phyloP scores from a whole-genome alignment of 2,888 invertebrate species.

The Erebia ligea region DNA sequence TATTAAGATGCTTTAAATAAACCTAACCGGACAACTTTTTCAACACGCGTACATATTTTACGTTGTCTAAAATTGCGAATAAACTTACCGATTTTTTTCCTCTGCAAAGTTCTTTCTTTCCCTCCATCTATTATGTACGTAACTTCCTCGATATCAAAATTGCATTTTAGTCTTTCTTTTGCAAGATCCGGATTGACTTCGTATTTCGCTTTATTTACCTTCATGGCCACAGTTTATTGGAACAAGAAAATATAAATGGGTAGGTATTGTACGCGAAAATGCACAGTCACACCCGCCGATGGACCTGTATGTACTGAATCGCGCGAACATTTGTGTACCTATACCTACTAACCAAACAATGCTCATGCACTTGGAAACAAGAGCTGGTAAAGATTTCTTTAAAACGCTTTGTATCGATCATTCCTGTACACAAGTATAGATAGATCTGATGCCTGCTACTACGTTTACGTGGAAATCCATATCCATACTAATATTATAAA shows the following conservation, averaged over 20 bases:
- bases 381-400: background rate
- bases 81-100: slow-evolving; percentile 76
- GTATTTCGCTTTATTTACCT: slow-evolving; percentile 8
- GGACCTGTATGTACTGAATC: slow-evolving; percentile 12
- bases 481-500: no score
- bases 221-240: background rate
- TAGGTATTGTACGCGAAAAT: background rate
- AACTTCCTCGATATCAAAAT: slow-evolving; percentile 88
- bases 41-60: background rate
- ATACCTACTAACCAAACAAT: slow-evolving; percentile 6
- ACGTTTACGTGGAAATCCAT: no score
- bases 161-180: slow-evolving; percentile 87
- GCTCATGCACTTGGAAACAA: background rate
- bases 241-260: background rate
- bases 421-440: no score
- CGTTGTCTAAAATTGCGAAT: slow-evolving; percentile 10
- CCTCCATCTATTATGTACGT: slow-evolving; percentile 91
- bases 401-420: background rate
- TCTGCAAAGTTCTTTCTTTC: slow-evolving; percentile 85
- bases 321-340: slow-evolving; percentile 2
- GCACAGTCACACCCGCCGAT: slow-evolving; percentile 10
- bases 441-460: no score
- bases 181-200: slow-evolving; percentile 86
- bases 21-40: background rate
- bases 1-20: background rate